These are phyloP conservation scores for Urophycis tenuis DNA, from an alignment of 2,797 vertebrate species.

Conservation along the genomic window DNA sequence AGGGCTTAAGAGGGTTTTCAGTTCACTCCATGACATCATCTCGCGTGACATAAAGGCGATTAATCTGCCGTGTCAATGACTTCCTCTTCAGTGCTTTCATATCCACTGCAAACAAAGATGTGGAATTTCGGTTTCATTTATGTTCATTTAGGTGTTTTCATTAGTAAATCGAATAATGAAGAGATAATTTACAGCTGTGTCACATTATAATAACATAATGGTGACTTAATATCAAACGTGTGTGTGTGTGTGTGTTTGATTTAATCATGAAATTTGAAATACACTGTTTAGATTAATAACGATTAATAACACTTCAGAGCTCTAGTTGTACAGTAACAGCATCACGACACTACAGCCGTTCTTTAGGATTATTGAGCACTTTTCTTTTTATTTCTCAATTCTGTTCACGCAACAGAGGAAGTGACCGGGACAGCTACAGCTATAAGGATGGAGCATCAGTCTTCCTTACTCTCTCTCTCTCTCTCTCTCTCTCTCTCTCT, in stretches of 20 bases:
- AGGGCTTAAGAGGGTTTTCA: background rate
- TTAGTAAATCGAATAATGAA: background rate
- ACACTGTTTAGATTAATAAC: no score
- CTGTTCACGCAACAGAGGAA: background rate
- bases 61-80: conserved; percentile 3
- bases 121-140: background rate
- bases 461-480: background rate
- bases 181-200: background rate
- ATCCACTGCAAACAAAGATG: background rate
- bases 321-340: no score
- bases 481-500: no score
- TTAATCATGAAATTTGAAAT: background rate
- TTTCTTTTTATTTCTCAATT: background rate
- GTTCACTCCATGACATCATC: conserved; percentile 40
- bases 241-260: background rate
- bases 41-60: conserved; percentile 43
- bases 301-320: no score
- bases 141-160: no score
- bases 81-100: background rate
- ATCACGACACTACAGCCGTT: no score
- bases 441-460: background rate
- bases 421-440: background rate
- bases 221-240: background rate
- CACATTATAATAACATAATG: background rate
- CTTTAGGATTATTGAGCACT: background rate